A percentile compares a stretch with the other conserved stretches of the same genome.
Evolutionary conservation across 1,140 invertebrate species (phyloP).

Genomic region (Campodea augens): DNA sequence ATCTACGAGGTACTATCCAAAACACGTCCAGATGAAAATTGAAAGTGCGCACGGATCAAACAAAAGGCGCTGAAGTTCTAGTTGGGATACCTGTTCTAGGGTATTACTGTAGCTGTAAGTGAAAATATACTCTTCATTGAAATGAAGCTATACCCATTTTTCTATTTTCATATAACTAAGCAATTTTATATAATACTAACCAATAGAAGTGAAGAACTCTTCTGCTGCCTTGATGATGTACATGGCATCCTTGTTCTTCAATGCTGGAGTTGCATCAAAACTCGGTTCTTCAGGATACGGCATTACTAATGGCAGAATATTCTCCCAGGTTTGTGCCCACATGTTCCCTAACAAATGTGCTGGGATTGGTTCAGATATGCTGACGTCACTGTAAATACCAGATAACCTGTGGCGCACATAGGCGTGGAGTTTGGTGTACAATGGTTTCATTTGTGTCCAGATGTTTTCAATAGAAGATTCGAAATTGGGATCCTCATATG

Average conservation of each 20-base stretch:
- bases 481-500: no score
- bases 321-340: slow-evolving; percentile 39
- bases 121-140: no score
- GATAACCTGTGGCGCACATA: slow-evolving; percentile 35
- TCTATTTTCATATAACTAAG: no score
- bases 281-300: slow-evolving; percentile 20
- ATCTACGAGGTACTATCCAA: no score
- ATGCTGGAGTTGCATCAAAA: slow-evolving; percentile 27
- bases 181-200: slow-evolving; percentile 34
- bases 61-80: no score
- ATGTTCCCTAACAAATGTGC: slow-evolving; percentile 40
- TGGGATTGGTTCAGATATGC: slow-evolving; percentile 35
- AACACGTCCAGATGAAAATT: no score
- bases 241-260: slow-evolving; percentile 32
- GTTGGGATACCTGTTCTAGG: no score
- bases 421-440: slow-evolving; percentile 48
- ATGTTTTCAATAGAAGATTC: no score
- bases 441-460: slow-evolving; percentile 35
- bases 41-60: no score
- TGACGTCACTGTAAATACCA: slow-evolving; percentile 24
- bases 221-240: slow-evolving; percentile 39
- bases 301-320: slow-evolving; percentile 27
- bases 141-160: no score
- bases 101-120: no score
- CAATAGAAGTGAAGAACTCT: slow-evolving; percentile 41